Evolutionary conservation across 2,888 invertebrate genomes (phyloP), one percentile per base, ranked within the genome.

Genomic region (Drosophila antonietae): DNA sequence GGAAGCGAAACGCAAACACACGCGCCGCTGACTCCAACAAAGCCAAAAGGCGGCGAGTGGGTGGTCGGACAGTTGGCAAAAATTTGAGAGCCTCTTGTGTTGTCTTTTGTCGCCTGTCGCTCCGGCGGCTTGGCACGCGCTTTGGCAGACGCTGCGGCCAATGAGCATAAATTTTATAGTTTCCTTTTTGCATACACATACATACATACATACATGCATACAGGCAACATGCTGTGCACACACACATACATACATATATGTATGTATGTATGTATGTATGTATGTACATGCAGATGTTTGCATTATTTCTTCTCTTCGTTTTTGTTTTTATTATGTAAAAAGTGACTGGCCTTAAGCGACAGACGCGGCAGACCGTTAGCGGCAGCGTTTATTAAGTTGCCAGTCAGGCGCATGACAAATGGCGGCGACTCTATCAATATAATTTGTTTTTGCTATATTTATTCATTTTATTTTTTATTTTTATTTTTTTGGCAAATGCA

Each of bases 1-100:
- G 89, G 89, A 88, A 84, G 87, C 87, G 74, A 88, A 83, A 75
- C 80, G 80, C 83, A 83, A 83, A 66, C 81, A 77, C 81, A 77
- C 81, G 78, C 77, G 74, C 71, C 63, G 62, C 44, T 60, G 41
- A 55, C 62, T 46, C 64, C 61, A 60, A 43, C 61, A 3, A 31
- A 52, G 47, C 44, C 44, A 20, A 58, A 51, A 55, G 59, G 43
- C 43, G 43, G 66, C 49, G 69, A 75, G 68, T 62, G 65, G 39
- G 52, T 20, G 37, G 61, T 18, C 37, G 62, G 47, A 68, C 58
- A 75, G 44, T 65, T 80, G 63, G 73, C 66, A 49, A 79, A 67
- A 67, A 75, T 73, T 73, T 67, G 67, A 80, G 77, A 76, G 77
- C 52, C 69, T 75, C 72, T 66, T 44, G 49, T 72, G 56, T 72